Percentiles rank a stretch among this genome's conserved stretches.
Evolutionary conservation across 1,140 invertebrate species (phyloP).

Genomic region (Drosophila repleta): DNA sequence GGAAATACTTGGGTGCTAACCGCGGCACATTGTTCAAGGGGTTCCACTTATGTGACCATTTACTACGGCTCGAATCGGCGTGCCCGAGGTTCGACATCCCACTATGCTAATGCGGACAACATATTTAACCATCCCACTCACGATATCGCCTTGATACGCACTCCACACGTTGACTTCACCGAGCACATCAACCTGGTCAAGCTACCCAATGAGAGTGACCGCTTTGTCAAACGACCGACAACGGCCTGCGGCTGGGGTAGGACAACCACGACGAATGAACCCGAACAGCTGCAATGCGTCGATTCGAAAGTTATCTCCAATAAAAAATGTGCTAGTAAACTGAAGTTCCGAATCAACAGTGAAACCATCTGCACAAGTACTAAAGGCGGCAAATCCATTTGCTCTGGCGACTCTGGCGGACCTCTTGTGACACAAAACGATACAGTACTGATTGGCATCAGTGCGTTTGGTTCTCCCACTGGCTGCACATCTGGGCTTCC

Average conservation of each 20-base stretch:
- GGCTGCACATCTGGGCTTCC: conserved; percentile 56
- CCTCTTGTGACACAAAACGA: conserved; percentile 41
- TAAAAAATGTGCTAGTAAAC: conserved; percentile 35
- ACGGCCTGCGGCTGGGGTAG: conserved; percentile 62
- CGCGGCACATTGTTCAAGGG: conserved; percentile 53
- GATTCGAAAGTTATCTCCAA: conserved; percentile 55
- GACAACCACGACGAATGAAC: conserved; percentile 30
- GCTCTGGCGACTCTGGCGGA: conserved; percentile 57
- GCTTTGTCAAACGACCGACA: conserved; percentile 40
- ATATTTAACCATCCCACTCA: conserved; percentile 49
- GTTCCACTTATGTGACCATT: conserved; percentile 45
- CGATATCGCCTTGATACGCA: conserved; percentile 61
- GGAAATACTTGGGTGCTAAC: conserved; percentile 61
- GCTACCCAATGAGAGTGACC: conserved; percentile 29
- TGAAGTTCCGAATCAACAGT: background rate
- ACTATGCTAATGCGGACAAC: conserved; percentile 50
- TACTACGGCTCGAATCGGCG: conserved; percentile 71
- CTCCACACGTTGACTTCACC: conserved; percentile 45
- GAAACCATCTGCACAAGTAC: conserved; percentile 50
- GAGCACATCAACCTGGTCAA: conserved; percentile 37
- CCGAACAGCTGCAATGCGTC: conserved; percentile 59
- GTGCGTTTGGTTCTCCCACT: conserved; percentile 34
- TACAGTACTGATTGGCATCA: conserved; percentile 47
- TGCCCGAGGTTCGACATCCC: conserved; percentile 26
- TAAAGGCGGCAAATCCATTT: conserved; percentile 44